These are phyloP conservation scores for Kradibia gibbosae DNA, from an alignment of 1,140 invertebrate species.

Conservation along the genomic window DNA sequence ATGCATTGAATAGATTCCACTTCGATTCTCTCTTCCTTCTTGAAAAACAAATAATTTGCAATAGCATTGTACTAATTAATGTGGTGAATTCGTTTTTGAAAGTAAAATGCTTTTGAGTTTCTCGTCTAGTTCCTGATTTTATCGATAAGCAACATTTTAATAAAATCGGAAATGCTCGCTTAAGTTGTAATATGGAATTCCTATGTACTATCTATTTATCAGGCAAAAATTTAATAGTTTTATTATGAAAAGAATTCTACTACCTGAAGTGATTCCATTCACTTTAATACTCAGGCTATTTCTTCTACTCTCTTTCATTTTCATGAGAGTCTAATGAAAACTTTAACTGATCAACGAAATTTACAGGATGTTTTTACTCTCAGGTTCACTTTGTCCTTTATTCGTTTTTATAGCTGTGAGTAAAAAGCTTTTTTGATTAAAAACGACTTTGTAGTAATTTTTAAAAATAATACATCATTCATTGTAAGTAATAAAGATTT, in stretches of 20 bases:
- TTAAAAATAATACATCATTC: background rate
- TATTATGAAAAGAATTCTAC: conserved; percentile 27
- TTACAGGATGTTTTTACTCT: conserved; percentile 18
- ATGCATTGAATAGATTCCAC: conserved; percentile 25
- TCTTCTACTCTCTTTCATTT: conserved; percentile 4
- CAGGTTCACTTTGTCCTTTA: background rate
- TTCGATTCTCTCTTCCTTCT: background rate
- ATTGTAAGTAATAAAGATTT: too few species aligned
- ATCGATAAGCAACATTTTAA: background rate
- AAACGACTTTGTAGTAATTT: conserved; percentile 26
- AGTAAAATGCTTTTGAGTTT: conserved; percentile 1
- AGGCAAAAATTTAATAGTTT: conserved; percentile 48
- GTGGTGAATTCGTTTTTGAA: background rate
- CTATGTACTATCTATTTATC: background rate
- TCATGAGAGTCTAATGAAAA: conserved; percentile 39
- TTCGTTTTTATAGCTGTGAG: background rate
- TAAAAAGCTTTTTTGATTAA: conserved; percentile 18
- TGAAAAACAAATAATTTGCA: conserved; percentile 43
- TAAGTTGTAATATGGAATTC: conserved; percentile 14
- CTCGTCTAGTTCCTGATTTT: background rate
- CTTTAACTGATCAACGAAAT: conserved; percentile 42
- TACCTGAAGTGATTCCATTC: conserved; percentile 24
- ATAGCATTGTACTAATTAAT: conserved; percentile 44
- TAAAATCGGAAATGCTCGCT: conserved; percentile 22
- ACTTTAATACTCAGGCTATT: background rate